phyloP scores from a whole-genome alignment of 1,140 invertebrate genomes.

The Theocolax elegans region DNA sequence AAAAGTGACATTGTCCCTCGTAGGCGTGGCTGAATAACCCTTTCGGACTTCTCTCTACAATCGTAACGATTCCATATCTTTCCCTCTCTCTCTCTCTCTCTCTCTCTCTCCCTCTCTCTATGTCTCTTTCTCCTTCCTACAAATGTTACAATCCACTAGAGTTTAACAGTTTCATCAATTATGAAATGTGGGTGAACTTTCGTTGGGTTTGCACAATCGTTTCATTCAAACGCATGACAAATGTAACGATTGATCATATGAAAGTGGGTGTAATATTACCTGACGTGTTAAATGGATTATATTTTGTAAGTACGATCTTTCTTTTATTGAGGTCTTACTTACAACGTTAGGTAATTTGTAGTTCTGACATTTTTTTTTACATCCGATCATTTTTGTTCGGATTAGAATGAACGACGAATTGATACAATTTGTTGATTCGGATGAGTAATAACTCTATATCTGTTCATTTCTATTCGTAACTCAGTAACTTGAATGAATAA shows the following conservation, averaged over 20 bases:
- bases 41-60: not conserved
- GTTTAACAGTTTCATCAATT: slow-evolving; percentile 23
- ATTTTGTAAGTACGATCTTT: not conserved
- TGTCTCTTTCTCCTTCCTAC: no score
- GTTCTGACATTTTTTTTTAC: no score
- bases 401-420: no score
- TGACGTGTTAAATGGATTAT: slow-evolving; percentile 13
- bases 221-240: not conserved
- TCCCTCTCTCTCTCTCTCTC: not conserved
- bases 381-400: no score
- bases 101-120: not conserved
- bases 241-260: slow-evolving; percentile 1
- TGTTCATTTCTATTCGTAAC: no score
- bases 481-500: no score
- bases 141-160: not conserved
- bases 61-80: slow-evolving; percentile 15
- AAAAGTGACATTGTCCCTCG: slow-evolving; percentile 16
- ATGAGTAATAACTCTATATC: no score
- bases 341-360: no score
- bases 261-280: not conserved
- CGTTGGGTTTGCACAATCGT: not conserved
- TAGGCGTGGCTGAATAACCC: slow-evolving; percentile 32
- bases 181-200: slow-evolving; percentile 5
- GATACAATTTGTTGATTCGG: no score
- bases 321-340: no score